Evolutionary conservation across 2,888 invertebrate species (phyloP).

Genomic region (Hydriomena furcata): DNA sequence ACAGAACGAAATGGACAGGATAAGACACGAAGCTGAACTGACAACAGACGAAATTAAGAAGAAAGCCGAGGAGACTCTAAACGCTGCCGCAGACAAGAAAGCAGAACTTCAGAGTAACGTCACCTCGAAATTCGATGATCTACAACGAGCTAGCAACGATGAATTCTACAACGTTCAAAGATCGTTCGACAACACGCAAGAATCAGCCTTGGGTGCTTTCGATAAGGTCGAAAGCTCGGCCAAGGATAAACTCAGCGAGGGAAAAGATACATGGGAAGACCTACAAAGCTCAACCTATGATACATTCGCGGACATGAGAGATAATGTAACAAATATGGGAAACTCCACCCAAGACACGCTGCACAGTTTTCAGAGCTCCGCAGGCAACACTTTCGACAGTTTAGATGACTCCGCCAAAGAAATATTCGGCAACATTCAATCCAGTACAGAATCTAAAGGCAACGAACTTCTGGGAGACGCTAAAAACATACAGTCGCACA

Average conservation of each 20-base stretch:
- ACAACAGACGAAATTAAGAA: slow-evolving; percentile 73
- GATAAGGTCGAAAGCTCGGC: slow-evolving; percentile 75
- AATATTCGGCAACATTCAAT: slow-evolving; percentile 56
- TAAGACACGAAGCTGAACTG: slow-evolving; percentile 71
- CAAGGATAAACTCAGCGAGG: slow-evolving; percentile 70
- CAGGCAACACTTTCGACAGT: slow-evolving; percentile 76
- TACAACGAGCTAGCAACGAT: slow-evolving; percentile 50
- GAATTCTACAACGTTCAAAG: slow-evolving; percentile 57
- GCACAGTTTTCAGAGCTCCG: slow-evolving; percentile 77
- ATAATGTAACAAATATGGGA: slow-evolving; percentile 68
- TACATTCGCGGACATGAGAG: slow-evolving; percentile 69
- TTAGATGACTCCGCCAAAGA: slow-evolving; percentile 71
- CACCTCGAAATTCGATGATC: slow-evolving; percentile 47
- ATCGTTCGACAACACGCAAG: slow-evolving; percentile 68
- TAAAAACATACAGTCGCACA: slow-evolving; percentile 50
- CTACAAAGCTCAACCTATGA: slow-evolving; percentile 73
- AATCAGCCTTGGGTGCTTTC: slow-evolving; percentile 75
- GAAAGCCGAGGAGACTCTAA: slow-evolving; percentile 68
- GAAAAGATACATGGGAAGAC: slow-evolving; percentile 70
- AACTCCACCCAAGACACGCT: slow-evolving; percentile 73
- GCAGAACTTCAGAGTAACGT: slow-evolving; percentile 56
- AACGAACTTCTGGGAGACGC: slow-evolving; percentile 62
- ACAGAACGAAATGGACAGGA: slow-evolving; percentile 65
- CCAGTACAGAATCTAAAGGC: slow-evolving; percentile 52
- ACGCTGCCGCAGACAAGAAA: slow-evolving; percentile 63